Evolutionary conservation across 2,888 invertebrate genomes (phyloP), one percentile per base, ranked within the genome.

Genomic region (Drosophila aldrichi): DNA sequence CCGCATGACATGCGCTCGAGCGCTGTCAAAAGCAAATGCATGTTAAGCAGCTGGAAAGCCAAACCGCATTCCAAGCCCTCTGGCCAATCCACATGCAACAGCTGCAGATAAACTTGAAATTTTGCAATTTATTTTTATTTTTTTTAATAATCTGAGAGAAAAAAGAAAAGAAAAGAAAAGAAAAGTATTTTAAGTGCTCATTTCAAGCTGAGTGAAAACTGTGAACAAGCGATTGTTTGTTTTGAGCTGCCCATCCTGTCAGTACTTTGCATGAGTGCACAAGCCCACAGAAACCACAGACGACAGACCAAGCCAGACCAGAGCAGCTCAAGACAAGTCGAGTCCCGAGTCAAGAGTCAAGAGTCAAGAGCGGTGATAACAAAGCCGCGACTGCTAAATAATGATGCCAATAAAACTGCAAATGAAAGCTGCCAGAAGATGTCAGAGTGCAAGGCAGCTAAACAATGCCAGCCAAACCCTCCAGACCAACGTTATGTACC

Each of bases 361-460:
- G 67, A 61, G 67, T 70, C 75, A 59, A 67, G 59, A 56, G 74
- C 74, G 63, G 59, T 66, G 66, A 69, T 63, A 77, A 56, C 64
- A 48, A 18, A 38, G 60, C 49, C 55, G 55, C 48, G 58, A 66
- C 69, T 58, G 36, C 67, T 82, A 64, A 81, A 78, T 80, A 86
- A 84, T 83, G 81, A 78, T 73, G 64, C 61, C 55, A 71, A 88
- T 84, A 76, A 86, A 88, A 78, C 78, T 78, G 74, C 76, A 80
- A 76, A 76, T 73, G 75, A 76, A 76, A 68, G 52, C 52, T 41
- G 62, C 68, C 67, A 56, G 58, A 62, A 76, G 74, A 86, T 78
- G 79, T 54, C 82, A 76, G 56, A 57, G 74, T 61, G 65, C 62
- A 79, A 52, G 62, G 54, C 52, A 66, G 66, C 79, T 70, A 38